phyloP scores from a whole-genome alignment of 2,113 vertebrate species.

The Cyanocitta stelleri region DNA sequence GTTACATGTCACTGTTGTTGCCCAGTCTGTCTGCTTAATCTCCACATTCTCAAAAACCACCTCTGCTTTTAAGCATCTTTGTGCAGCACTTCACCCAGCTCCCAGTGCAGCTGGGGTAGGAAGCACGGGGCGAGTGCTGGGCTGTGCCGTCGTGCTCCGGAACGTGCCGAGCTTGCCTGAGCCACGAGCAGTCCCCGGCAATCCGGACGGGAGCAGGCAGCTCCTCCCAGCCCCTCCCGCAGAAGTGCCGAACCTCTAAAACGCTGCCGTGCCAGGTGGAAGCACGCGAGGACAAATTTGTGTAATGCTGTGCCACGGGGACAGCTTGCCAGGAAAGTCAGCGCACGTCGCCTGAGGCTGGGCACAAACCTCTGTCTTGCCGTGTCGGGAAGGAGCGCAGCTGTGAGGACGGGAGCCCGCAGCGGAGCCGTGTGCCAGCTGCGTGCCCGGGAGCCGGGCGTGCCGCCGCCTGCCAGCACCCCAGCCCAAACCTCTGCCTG shows the following conservation, averaged over 20 bases:
- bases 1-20: not conserved
- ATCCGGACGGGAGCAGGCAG: not conserved
- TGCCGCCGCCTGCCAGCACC: fast-evolving
- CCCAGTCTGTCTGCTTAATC: not conserved
- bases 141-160: fast-evolving
- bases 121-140: fast-evolving
- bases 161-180: fast-evolving
- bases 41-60: not conserved
- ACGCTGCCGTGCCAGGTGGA: not conserved
- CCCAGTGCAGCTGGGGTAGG: fast-evolving
- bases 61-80: not conserved
- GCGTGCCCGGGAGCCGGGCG: not conserved
- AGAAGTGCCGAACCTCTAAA: not conserved
- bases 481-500: not conserved
- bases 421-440: not conserved
- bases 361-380: not conserved
- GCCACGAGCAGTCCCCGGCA: not conserved
- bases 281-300: not conserved
- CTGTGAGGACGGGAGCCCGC: not conserved
- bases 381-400: not conserved
- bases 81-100: fast-evolving
- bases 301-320: fast-evolving
- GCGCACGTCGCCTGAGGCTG: not conserved
- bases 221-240: not conserved
- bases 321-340: not conserved